Evolutionary conservation across 2,888 invertebrate species (phyloP), one percentile per base, ranked within the genome.

Genomic region (Pachliopta kotzebuea): DNA sequence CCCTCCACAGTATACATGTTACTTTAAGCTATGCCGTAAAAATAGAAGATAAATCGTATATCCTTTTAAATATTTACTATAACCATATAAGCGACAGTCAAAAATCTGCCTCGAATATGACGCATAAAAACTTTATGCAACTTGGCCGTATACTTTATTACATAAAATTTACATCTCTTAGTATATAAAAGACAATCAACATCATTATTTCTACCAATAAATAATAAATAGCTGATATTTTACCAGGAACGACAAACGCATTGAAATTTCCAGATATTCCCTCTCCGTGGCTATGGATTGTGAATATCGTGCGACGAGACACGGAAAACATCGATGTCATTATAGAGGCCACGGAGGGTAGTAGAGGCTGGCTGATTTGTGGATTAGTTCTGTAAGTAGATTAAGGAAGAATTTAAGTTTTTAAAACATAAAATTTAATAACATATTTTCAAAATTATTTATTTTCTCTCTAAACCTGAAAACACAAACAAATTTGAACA

Each of bases 251-350:
- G 14, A 84, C 62, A 67, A 84, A 84, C 18, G 90, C 88, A 60
- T 90, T 90, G 69, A 85, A 86, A 72, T 90, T 90, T 65, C 85
- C 86, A 18, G 68, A 63, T 1, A 81, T 85, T 8, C 65, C 7
- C 20, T 88, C 84, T 0, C 72, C 76, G 53, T 72, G 1, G 68
- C 68, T 80, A 67, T 91, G 90, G 53, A 88, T 77, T 6, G 86
- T 85, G 8, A 89, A 49, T 55, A 88, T n/a, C 0, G 89, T 89
- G 4, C 42, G 73, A 0, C 70, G 75, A 0, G 6, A 0, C 2
- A 75, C 70, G 4, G 72, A 69, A 68, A 90, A 84, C 1, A 53
- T 52, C 0, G 68, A 60, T 1, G 55, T 2, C 69, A 80, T 70
- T 37, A 90, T 80, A 1, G 85, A 83, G 14, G 62, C 66, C 0